These are phyloP conservation scores for Typhlichthys eigenmanni DNA, from an alignment of 2,797 vertebrate species.

Conservation along the genomic window DNA sequence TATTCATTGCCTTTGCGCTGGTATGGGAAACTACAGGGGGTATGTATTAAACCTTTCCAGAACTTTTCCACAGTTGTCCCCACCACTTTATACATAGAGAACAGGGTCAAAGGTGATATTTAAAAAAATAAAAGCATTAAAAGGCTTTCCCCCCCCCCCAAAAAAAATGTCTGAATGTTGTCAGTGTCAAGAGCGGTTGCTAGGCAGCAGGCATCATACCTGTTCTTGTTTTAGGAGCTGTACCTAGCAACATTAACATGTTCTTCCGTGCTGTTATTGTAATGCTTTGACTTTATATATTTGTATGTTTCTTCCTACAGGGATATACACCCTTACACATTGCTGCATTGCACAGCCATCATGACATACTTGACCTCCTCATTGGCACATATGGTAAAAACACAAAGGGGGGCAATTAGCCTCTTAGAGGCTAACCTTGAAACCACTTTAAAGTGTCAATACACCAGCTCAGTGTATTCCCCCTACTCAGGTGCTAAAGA, in stretches of 20 bases:
- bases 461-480: slow-evolving; percentile 24
- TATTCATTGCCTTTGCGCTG: slow-evolving; percentile 51
- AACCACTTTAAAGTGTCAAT: slow-evolving; percentile 7
- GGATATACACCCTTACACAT: slow-evolving; percentile 84
- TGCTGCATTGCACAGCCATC: slow-evolving; percentile 79
- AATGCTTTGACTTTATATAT: neutral
- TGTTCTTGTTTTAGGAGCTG: neutral
- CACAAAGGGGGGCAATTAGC: neutral
- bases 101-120: slow-evolving; percentile 26
- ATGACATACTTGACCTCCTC: slow-evolving; percentile 77
- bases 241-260: neutral
- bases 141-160: neutral
- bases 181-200: neutral
- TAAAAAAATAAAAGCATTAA: too few species aligned
- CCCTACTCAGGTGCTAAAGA: slow-evolving; percentile 75
- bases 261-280: neutral
- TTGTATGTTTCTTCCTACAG: slow-evolving; percentile 52
- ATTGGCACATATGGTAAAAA: slow-evolving; percentile 73
- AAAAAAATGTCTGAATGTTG: slow-evolving; percentile 1
- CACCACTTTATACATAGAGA: slow-evolving; percentile 3
- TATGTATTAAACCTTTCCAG: slow-evolving; percentile 58
- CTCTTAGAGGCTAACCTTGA: neutral
- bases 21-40: slow-evolving; percentile 75
- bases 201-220: neutral
- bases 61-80: slow-evolving; percentile 24